Evolutionary conservation across 2,113 vertebrate species (phyloP), one percentile per base, ranked within the genome.

Genomic region (Capreolus pygargus): DNA sequence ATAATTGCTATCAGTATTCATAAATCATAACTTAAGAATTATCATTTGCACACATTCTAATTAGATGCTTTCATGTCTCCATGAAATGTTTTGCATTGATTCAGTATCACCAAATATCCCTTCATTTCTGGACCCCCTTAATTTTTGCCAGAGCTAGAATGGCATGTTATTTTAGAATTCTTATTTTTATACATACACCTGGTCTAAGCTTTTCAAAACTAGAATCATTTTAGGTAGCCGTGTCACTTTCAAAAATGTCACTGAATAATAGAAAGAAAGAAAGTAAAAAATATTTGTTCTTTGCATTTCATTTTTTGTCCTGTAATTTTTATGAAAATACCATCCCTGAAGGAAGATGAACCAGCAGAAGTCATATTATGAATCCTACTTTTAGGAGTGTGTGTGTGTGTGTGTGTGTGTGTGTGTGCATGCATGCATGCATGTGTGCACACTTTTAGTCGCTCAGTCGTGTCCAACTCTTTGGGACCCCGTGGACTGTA

Each of bases 291-390:
- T 3, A 70, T 84, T 13, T 87, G 39, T 95, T 94, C 30, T 6
- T 92, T 88, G 4, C 6, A 45, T 52, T 81, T 86, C 5, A 25
- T 89, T 74, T 93, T 90, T 64, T 43, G 16, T 82, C 30, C 36
- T 64, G 25, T 76, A 74, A 43, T 79, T 92, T 97, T 27, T 17
- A 84, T 57, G 25, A 67, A 96, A 93, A 96, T 52, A 78, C 87
- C 74, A n/a, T 57, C 60, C 87, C 21, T 74, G 27, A 82, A 94
- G 94, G 64, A 92, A 96, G 57, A n/a, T 94, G 74, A 92, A 43
- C 70, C 82, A 28, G n/a, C 36, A 39, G 67, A 82, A 45, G 19
- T 94, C 28, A 21, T 70, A 30, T n/a, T 92, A n/a, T 83, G 36
- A 87, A 30, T 89, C 57, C 76, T 91, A 33, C 55, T 81, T 93